phyloP scores from a whole-genome alignment of 2,797 vertebrate genomes.

The Phataginus tricuspis region DNA sequence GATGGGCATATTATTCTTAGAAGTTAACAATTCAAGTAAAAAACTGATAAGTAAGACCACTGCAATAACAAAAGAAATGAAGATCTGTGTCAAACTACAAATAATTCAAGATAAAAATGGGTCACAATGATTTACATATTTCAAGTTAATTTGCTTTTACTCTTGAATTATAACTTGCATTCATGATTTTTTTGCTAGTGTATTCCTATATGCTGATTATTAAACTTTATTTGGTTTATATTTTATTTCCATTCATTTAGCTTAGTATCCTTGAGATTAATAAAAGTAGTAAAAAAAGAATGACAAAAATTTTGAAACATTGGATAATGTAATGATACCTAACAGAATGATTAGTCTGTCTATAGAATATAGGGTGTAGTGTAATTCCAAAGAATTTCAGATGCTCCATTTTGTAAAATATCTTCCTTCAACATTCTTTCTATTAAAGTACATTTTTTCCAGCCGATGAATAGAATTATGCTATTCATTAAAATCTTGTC shows the following conservation, averaged over 20 bases:
- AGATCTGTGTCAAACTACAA: conserved; percentile 16
- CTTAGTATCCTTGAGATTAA: background rate
- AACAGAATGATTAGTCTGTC: background rate
- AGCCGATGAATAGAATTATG: background rate
- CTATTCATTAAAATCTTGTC: background rate
- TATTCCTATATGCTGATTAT: background rate
- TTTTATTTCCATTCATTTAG: background rate
- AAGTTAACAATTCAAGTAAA: conserved; percentile 28
- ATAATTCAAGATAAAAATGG: conserved; percentile 42
- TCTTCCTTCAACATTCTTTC: background rate
- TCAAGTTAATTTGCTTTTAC: conserved; percentile 28
- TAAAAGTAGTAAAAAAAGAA: background rate
- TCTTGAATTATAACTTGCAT: conserved; percentile 22
- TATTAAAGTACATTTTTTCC: background rate
- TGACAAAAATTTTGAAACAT: background rate
- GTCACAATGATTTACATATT: conserved; percentile 24
- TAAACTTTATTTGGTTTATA: background rate
- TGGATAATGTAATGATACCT: background rate
- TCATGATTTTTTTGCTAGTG: conserved; percentile 36
- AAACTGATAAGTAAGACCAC: conserved; percentile 8
- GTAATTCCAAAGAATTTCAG: background rate
- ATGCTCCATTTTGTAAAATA: background rate
- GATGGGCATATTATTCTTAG: background rate
- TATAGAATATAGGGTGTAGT: background rate
- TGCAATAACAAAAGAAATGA: background rate